phyloP scores from a whole-genome alignment of 2,797 vertebrate species.

The Ibycter americanus region DNA sequence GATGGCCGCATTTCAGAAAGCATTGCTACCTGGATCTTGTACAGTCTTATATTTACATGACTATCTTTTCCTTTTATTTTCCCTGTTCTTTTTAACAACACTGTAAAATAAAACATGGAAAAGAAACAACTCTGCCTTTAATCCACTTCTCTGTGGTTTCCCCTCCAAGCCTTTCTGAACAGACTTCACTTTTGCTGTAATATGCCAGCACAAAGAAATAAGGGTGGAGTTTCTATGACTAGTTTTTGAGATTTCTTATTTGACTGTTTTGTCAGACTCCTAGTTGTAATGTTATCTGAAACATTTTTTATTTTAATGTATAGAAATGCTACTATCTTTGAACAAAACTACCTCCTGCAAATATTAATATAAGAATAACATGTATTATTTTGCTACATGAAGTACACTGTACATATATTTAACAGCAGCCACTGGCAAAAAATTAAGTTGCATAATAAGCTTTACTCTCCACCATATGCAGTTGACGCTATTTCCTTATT shows the following conservation, averaged over 20 bases:
- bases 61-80: not conserved
- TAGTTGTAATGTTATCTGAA: not conserved
- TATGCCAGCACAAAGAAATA: not conserved
- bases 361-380: not conserved
- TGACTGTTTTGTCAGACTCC: not conserved
- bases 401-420: not conserved
- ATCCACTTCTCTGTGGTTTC: not conserved
- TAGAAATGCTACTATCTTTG: not conserved
- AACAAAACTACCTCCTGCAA: not conserved
- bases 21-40: not conserved
- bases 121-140: not conserved
- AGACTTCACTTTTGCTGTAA: not conserved
- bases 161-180: not conserved
- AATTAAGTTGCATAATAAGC: not conserved
- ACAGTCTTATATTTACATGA: not conserved
- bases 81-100: not conserved
- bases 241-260: not conserved
- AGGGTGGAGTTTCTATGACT: not conserved
- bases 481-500: not conserved
- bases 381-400: not conserved
- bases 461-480: not conserved
- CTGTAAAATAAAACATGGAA: not conserved
- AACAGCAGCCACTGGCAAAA: not conserved
- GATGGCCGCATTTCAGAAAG: not conserved
- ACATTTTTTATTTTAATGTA: not conserved